Evolutionary conservation across 2,888 invertebrate genomes (phyloP).

Genomic region (Mythimna lalbum): DNA sequence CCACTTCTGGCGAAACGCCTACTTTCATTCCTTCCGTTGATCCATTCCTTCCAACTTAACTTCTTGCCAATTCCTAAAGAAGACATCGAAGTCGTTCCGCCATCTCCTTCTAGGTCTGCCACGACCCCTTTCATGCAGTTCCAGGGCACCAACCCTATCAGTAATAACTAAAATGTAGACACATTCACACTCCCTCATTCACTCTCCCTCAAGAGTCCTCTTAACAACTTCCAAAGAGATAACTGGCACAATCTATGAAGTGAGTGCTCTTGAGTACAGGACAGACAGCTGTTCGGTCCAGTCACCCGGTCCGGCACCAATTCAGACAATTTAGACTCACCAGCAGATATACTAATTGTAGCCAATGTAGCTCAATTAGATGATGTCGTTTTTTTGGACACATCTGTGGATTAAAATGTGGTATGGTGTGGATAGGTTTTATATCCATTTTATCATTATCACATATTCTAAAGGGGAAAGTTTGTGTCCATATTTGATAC

Average conservation of each 20-base stretch:
- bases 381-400: conserved; percentile 53
- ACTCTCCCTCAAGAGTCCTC: conserved; percentile 1
- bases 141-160: too few species aligned
- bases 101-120: too few species aligned
- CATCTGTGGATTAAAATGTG: conserved; percentile 19
- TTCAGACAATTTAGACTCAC: conserved; percentile 80
- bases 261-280: conserved; percentile 28
- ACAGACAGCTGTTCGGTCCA: conserved; percentile 60
- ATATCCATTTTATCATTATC: too few species aligned
- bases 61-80: too few species aligned
- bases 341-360: conserved; percentile 76
- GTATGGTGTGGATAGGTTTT: neutral
- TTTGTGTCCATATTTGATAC: too few species aligned
- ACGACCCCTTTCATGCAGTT: too few species aligned
- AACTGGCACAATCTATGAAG: conserved; percentile 17
- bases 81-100: too few species aligned
- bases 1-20: too few species aligned
- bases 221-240: neutral
- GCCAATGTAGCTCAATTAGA: conserved; percentile 79
- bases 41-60: too few species aligned
- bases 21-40: too few species aligned
- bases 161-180: neutral
- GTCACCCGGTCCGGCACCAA: conserved; percentile 73
- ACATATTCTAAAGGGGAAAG: too few species aligned
- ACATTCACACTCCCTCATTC: neutral